These are phyloP conservation scores for Smutsia gigantea DNA, from an alignment of 2,797 vertebrate species.

Conservation along the genomic window DNA sequence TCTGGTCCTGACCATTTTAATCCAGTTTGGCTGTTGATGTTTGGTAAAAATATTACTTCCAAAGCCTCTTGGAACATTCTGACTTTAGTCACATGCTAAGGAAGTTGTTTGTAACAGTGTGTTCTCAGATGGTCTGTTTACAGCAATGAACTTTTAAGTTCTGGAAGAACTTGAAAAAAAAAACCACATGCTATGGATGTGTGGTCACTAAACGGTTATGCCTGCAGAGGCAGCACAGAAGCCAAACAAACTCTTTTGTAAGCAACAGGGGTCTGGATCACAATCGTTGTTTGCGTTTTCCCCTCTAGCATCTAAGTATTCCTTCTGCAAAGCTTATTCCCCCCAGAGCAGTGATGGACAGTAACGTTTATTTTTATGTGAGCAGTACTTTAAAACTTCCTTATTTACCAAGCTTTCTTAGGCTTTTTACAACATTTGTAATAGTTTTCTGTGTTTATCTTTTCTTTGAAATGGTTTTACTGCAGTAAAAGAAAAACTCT, in stretches of 20 bases:
- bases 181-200: slow-evolving; percentile 56
- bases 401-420: slow-evolving; percentile 73
- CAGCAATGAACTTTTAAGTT: slow-evolving; percentile 64
- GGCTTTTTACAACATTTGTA: slow-evolving; percentile 73
- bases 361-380: slow-evolving; percentile 76
- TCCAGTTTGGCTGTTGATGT: neutral
- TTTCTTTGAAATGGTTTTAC: slow-evolving; percentile 68
- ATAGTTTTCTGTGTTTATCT: slow-evolving; percentile 76
- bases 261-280: slow-evolving; percentile 40
- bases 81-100: slow-evolving; percentile 85
- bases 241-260: slow-evolving; percentile 49
- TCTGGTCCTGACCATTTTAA: neutral
- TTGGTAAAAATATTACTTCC: neutral
- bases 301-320: slow-evolving; percentile 46
- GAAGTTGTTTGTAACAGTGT: slow-evolving; percentile 82
- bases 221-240: slow-evolving; percentile 66
- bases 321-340: slow-evolving; percentile 49
- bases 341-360: slow-evolving; percentile 55
- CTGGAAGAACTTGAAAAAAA: slow-evolving; percentile 75
- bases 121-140: slow-evolving; percentile 67
- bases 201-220: slow-evolving; percentile 62
- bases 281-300: slow-evolving; percentile 3
- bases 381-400: slow-evolving; percentile 75
- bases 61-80: slow-evolving; percentile 42
- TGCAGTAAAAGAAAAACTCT: slow-evolving; percentile 71